Evolutionary conservation across 2,888 invertebrate species (phyloP).

Genomic region (Pteria penguin): DNA sequence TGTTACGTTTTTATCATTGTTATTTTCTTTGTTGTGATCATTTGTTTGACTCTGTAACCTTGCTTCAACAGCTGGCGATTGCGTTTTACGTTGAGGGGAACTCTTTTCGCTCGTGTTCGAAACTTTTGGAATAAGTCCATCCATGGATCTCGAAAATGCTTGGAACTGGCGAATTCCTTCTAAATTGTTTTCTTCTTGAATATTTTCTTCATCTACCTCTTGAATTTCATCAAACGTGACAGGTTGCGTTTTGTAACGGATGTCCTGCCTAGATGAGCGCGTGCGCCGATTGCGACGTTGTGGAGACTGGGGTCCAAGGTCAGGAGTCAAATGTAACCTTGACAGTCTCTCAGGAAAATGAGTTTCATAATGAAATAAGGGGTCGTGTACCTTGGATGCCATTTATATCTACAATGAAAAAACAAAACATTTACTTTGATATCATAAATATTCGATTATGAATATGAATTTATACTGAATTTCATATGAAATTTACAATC

Average conservation of each 20-base stretch:
- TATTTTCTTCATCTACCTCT: conserved; percentile 85
- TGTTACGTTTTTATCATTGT: conserved; percentile 33
- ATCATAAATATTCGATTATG: too few relatives aligned
- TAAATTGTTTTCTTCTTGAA: conserved; percentile 52
- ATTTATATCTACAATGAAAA: conserved; percentile 20
- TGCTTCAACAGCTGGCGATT: conserved; percentile 31
- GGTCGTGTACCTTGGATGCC: conserved; percentile 65
- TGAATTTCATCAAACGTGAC: conserved; percentile 89
- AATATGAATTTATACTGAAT: too few relatives aligned
- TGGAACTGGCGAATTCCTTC: conserved; percentile 65
- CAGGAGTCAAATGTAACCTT: conserved; percentile 81
- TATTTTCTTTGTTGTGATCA: conserved; percentile 55
- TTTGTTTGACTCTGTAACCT: conserved; percentile 45
- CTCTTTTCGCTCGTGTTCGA: conserved; percentile 19
- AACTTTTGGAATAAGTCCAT: conserved; percentile 72
- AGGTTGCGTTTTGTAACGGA: conserved; percentile 86
- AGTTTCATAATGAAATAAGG: conserved; percentile 83
- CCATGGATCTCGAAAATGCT: conserved; percentile 78
- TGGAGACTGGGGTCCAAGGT: conserved; percentile 68
- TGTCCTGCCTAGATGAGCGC: conserved; percentile 80
- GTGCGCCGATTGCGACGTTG: conserved; percentile 83
- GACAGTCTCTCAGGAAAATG: conserved; percentile 87
- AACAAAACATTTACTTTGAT: too few relatives aligned
- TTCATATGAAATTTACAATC: too few relatives aligned
- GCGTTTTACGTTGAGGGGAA: conserved; percentile 15